Evolutionary conservation across 2,888 invertebrate species (phyloP), one percentile per base, ranked within the genome.

Genomic region (Amblyteles armatorius): DNA sequence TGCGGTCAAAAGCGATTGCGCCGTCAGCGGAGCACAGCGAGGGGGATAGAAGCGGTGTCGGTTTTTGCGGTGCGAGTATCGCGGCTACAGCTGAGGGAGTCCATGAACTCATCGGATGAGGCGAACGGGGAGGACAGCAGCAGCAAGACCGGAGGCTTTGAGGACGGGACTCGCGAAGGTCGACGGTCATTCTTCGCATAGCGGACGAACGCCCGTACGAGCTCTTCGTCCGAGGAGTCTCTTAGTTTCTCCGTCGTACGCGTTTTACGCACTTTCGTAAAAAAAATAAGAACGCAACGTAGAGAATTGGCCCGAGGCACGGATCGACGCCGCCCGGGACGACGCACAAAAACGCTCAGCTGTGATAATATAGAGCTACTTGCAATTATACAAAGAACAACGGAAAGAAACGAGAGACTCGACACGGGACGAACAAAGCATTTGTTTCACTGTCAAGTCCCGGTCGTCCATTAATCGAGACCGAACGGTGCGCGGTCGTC

Each of bases 101-200:
- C 88, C 88, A 88, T 88, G 89, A 88, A 88, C 87, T 86, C 89
- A 84, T 85, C 88, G 87, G 88, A 89, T 81, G 88, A 88, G 77
- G 79, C 87, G 74, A 88, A 74, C 82, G 89, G 87, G 81, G 88
- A 88, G 84, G 89, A 88, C 86, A 88, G 74, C 71, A 81, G 80
- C 73, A 82, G 80, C 13, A 29, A 29, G 72, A 82, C 74, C 81
- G 83, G 67, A 83, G 79, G 60, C 65, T 79, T 50, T 79, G 79
- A 82, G 76, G 76, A 76, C 57, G 68, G 79, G 50, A 76, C 55
- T 76, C 65, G 36, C 48, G 57, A 79, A 76, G 82, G 33, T 72
- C 82, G 57, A 71, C 63, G 60, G 63, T 72, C 76, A 52, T 79
- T 52, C 48, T 67, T 76, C 76, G 71, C 55, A 40, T 72, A 79